Evolutionary conservation across 2,888 invertebrate genomes (phyloP), one percentile per base, ranked within the genome.

Genomic region (Globia sparganii): DNA sequence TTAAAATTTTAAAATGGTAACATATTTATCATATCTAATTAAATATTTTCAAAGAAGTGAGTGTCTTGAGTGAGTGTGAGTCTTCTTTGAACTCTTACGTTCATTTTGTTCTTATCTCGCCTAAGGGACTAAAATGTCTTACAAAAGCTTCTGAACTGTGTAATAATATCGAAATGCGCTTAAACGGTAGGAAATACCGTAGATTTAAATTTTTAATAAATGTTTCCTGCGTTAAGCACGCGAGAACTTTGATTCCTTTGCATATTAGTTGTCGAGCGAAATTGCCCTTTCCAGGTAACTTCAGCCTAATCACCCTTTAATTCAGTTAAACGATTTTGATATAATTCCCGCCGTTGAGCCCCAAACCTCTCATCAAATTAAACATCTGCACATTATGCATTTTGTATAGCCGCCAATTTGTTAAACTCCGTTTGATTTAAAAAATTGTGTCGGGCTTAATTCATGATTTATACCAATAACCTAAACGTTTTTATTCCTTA

Each of bases 361-460:
- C 85, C 83, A 78, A 94, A 94, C 95, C 95, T 88, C 90, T 95
- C 92, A 96, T 96, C 94, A 95, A 93, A 94, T 92, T 94, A 95
- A 95, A 96, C 94, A 94, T 94, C 93, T 93, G 92, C 92, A 92
- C 93, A 94, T 95, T 95, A 96, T 93, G 93, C 93, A 92, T 94
- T 96, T 96, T 93, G 92, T 92, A 91, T 88, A 93, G 91, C 93
- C 91, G 90, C 89, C 94, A 95, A 95, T 96, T 96, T 93, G 86
- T 84, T 90, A 87, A 87, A 91, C 91, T 91, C 92, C 92, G 92
- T 94, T 95, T 95, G 91, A 94, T 96, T 95, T 93, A 92, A 92
- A 87, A 93, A 94, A 95, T 93, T 93, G 91, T 91, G 80, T 87
- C 78, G 83, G 88, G 86, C 86, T 89, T 91, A 92, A 93, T 91